Conservation (phyloP, 2,113 vertebrate genomes). For the Rhegmatorhina hoffmannsi region DNA sequence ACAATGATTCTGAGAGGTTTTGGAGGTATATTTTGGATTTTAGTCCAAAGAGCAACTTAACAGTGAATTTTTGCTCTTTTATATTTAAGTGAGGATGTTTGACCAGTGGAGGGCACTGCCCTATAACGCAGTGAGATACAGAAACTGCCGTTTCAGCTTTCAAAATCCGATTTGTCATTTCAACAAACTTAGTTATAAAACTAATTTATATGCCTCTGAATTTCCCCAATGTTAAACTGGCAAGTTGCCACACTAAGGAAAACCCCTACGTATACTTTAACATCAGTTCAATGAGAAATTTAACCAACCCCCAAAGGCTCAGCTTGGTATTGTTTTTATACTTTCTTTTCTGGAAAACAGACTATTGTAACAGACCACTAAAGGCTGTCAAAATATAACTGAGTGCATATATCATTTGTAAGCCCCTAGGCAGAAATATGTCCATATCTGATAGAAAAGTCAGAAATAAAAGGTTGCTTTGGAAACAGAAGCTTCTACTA, state of each 20-base stretch:
- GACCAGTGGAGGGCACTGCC: slow-evolving; percentile 61
- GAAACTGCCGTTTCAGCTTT: neutral
- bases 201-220: slow-evolving; percentile 7
- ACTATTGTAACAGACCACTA: neutral
- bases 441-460: neutral
- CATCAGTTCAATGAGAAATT: neutral
- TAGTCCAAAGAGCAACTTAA: neutral
- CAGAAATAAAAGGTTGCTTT: neutral
- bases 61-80: neutral
- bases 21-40: neutral
- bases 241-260: neutral
- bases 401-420: neutral
- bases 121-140: neutral
- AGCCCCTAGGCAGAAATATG: neutral
- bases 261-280: neutral
- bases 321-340: neutral
- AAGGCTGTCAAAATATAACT: neutral
- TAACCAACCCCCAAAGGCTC: neutral
- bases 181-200: neutral
- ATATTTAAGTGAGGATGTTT: neutral
- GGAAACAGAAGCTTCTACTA: neutral
- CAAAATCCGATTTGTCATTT: neutral
- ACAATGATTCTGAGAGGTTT: neutral
- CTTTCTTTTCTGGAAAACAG: slow-evolving; percentile 1
- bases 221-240: neutral